Evolutionary conservation across 2,888 invertebrate genomes (phyloP).

Genomic region (Petrophora chlorosata): DNA sequence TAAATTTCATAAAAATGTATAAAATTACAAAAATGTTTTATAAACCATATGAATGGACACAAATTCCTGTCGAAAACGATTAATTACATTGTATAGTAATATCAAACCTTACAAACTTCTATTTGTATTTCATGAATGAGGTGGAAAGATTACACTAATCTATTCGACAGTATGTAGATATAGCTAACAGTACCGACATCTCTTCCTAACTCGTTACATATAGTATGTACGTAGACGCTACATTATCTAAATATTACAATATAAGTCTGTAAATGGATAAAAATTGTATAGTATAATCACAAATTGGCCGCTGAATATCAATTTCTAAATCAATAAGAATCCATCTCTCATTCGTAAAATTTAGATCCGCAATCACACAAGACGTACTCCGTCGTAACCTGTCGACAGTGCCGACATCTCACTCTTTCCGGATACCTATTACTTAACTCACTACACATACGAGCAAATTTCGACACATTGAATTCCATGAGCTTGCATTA

Average conservation of each 20-base stretch:
- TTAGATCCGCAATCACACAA: slow-evolving; percentile 43
- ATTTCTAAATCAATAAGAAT: slow-evolving; percentile 43
- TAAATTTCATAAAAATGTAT: slow-evolving; percentile 79
- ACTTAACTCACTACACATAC: slow-evolving; percentile 28
- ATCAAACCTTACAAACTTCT: slow-evolving; percentile 72
- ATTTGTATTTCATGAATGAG: slow-evolving; percentile 62
- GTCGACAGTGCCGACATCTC: slow-evolving; percentile 31
- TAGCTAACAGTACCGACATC: slow-evolving; percentile 50
- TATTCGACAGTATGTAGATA: slow-evolving; percentile 51
- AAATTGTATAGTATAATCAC: slow-evolving; percentile 77
- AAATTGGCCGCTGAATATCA: slow-evolving; percentile 75
- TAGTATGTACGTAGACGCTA: slow-evolving; percentile 54
- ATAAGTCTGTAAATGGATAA: slow-evolving; percentile 78
- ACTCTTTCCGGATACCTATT: slow-evolving; percentile 32
- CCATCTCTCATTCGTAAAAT: slow-evolving; percentile 40
- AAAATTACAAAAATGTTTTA: slow-evolving; percentile 81
- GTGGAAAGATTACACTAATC: slow-evolving; percentile 64
- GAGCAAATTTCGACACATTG: slow-evolving; percentile 33
- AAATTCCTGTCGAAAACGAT: slow-evolving; percentile 64
- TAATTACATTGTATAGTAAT: slow-evolving; percentile 69
- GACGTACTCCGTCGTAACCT: slow-evolving; percentile 32
- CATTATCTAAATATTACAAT: slow-evolving; percentile 70
- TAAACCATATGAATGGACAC: slow-evolving; percentile 71
- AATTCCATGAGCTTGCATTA: slow-evolving; percentile 59
- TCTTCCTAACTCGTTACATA: slow-evolving; percentile 67